phyloP scores from a whole-genome alignment of 2,113 vertebrate species.

The Cyanoliseus patagonus region DNA sequence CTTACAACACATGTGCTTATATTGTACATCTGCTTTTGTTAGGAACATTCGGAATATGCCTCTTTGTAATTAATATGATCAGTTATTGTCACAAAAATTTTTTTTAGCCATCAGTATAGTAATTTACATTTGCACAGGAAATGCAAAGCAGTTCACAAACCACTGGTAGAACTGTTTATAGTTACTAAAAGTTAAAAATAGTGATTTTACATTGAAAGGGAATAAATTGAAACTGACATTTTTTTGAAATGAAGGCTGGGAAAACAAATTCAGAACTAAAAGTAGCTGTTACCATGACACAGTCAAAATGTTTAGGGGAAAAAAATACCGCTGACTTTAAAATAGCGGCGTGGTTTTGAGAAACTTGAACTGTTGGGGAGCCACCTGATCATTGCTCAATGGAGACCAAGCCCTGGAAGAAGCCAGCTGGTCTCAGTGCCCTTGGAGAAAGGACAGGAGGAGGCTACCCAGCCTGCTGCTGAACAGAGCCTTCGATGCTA shows the following conservation, averaged over 20 bases:
- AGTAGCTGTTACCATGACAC: conserved; percentile 39
- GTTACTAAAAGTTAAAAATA: conserved; percentile 20
- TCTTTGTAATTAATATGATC: not conserved
- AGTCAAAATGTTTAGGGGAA: conserved; percentile 54
- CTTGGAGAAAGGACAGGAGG: not conserved
- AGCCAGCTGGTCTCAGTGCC: not conserved
- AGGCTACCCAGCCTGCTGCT: not conserved
- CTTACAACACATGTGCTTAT: not conserved
- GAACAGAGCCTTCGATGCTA: not conserved
- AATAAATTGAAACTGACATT: not conserved
- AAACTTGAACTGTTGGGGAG: conserved; percentile 29
- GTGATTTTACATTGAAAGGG: conserved; percentile 10
- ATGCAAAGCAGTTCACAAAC: not conserved
- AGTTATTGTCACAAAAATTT: not conserved
- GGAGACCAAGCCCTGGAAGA: not conserved
- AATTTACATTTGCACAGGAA: not conserved
- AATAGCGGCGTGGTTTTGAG: conserved; percentile 59
- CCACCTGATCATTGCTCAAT: conserved; percentile 33
- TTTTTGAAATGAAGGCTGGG: not conserved
- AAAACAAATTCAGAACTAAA: conserved; percentile 50
- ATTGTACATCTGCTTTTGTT: not conserved
- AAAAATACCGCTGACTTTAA: conserved; percentile 54
- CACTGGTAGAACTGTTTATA: not conserved
- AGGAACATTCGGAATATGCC: not conserved
- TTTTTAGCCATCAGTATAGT: not conserved